Base-by-base conservation (phyloP, 2,888 invertebrate species). In the Stictocephala bisonia region DNA sequence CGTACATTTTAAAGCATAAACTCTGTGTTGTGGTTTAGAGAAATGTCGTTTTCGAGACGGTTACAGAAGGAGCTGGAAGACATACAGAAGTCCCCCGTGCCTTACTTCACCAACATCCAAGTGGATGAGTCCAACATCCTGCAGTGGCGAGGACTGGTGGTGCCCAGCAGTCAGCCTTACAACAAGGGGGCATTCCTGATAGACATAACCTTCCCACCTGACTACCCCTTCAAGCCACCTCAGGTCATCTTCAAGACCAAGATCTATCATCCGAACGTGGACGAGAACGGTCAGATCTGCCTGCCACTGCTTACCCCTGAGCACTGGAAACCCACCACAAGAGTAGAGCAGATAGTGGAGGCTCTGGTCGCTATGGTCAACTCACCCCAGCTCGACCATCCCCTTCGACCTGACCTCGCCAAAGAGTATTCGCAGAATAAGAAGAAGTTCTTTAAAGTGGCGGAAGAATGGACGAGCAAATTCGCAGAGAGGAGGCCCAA, bases 381-480 rank as follows among this genome's bases (percentile, higher is more conserved):
- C 64, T 26, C 15, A 7, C 64, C 64, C 27, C 26, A 64, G 44
- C 64, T 44, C 15, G 64, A 64, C 2, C 64, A 64, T 22, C 64
- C 64, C 44, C n/a, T 64, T 1, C n/a, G 64, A 4, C 64, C 64
- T 4, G n/a, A 64, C 15, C 44, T 64, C 26, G 64, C 64, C 22
- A 27, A 41, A 18, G 64, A 64, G 26, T 89, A 84, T 80, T 83
- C 85, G 40, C 88, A 87, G 81, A 89, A 90, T 81, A 84, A 84
- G 80, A 88, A 89, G 83, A 89, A 88, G 82, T 90, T 90, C 83
- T 82, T 87, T 80, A 90, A 89, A 81, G 87, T 87, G 81, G 90
- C 90, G 31, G 89, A 89, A 79, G 90, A 90, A 70, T 86, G 85
- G 80, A 89, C 89, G 18, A 87, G 88, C 81, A 90, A 89, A 82